Conservation (phyloP, 2,113 vertebrate genomes). For the Calidris pugnax region DNA sequence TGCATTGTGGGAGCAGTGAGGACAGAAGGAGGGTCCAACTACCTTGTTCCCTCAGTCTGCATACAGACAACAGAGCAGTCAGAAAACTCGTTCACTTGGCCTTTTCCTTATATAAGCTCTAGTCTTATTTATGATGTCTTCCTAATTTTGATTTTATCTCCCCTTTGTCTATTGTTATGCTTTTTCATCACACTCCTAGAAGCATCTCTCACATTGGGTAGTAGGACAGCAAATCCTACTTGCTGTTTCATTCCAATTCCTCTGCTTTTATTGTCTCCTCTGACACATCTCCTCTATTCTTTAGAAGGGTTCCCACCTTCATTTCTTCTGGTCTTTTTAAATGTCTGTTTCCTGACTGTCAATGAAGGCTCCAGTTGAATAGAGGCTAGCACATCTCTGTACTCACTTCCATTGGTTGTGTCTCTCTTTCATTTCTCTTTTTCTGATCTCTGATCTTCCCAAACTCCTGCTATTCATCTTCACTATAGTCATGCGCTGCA, state of each 20-base stretch:
- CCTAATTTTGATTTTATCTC: background rate
- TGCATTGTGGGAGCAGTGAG: background rate
- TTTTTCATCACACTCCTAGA: background rate
- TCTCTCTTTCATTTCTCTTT: background rate
- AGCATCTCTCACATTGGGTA: background rate
- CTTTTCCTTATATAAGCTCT: background rate
- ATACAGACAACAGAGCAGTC: background rate
- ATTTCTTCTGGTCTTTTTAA: background rate
- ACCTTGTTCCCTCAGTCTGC: background rate
- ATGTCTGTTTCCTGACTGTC: background rate
- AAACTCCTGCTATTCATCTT: background rate
- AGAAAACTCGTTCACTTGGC: background rate
- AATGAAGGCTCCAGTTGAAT: background rate
- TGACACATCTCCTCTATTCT: background rate
- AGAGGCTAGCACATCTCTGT: background rate
- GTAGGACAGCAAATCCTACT: background rate
- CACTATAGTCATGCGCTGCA: background rate
- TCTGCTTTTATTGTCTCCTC: background rate
- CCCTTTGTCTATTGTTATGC: background rate
- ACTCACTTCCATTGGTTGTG: background rate
- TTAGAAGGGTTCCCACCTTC: background rate
- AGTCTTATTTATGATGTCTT: background rate
- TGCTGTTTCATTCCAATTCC: background rate
- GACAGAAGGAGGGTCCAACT: background rate
- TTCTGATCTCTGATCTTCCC: background rate